These are phyloP conservation scores for Falcunculus frontatus DNA, from an alignment of 2,113 vertebrate species.

Conservation along the genomic window DNA sequence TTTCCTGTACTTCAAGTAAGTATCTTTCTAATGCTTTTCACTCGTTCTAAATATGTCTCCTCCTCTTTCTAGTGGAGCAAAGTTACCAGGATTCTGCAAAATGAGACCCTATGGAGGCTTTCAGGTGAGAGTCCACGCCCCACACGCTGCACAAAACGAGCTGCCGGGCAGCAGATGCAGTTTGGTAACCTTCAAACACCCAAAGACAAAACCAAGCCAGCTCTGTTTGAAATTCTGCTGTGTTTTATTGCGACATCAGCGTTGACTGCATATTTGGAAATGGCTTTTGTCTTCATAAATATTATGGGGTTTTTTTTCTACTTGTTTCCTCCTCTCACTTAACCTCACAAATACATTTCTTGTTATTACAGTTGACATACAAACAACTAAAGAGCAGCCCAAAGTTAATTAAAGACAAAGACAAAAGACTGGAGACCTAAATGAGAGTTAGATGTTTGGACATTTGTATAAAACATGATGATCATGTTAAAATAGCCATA, in stretches of 20 bases:
- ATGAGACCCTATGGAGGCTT: background rate
- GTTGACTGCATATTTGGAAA: background rate
- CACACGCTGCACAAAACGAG: rapidly evolving
- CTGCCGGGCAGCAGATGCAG: background rate
- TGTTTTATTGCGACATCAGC: background rate
- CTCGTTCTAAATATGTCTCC: background rate
- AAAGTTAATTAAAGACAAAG: background rate
- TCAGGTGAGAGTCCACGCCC: background rate
- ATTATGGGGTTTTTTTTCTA: rapidly evolving
- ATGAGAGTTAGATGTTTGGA: background rate
- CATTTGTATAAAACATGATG: background rate
- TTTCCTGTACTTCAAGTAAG: background rate
- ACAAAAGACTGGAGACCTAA: background rate
- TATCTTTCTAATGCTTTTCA: background rate
- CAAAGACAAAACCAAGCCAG: background rate
- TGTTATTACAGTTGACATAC: background rate
- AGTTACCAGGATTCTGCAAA: background rate
- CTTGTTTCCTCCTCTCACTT: background rate
- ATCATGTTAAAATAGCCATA: background rate
- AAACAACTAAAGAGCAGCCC: background rate
- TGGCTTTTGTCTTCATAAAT: background rate
- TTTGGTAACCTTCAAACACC: background rate
- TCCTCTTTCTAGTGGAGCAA: background rate
- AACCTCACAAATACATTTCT: background rate
- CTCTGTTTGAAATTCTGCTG: background rate